Percentiles rank a stretch among this genome's conserved stretches.
phyloP scores from a whole-genome alignment of 2,113 vertebrate species.

The Scalopus aquaticus region DNA sequence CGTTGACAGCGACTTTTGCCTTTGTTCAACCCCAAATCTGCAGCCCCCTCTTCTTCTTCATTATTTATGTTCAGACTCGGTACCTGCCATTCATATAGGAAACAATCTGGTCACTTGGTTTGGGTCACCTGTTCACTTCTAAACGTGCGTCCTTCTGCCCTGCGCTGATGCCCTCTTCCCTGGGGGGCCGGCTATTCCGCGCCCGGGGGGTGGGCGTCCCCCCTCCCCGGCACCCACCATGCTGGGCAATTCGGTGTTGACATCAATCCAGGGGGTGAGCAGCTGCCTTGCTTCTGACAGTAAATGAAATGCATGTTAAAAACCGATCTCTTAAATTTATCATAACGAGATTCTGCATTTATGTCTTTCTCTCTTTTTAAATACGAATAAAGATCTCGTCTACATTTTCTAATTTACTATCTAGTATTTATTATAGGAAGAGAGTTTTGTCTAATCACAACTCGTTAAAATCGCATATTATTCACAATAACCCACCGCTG shows the following conservation, averaged over 20 bases:
- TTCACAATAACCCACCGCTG: conserved; percentile 77
- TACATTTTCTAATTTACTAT: conserved; percentile 84
- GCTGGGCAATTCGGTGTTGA: neutral
- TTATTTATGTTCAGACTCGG: neutral
- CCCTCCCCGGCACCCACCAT: no score
- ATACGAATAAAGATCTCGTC: conserved; percentile 80
- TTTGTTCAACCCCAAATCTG: neutral
- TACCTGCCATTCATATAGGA: neutral
- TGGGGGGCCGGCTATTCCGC: neutral
- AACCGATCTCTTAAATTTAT: conserved; percentile 85
- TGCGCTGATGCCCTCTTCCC: no score
- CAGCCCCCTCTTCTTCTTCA: neutral
- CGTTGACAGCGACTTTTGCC: conserved; percentile 48
- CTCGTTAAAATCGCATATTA: conserved; percentile 83
- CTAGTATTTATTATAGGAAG: conserved; percentile 81
- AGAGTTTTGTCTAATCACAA: conserved; percentile 82
- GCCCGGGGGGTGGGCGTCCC: neutral
- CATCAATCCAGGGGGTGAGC: conserved; percentile 65
- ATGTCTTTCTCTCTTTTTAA: conserved; percentile 80
- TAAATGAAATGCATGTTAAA: conserved; percentile 85
- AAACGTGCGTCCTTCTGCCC: neutral
- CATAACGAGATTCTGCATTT: conserved; percentile 84
- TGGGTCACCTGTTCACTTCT: neutral
- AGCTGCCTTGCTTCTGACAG: conserved; percentile 78
- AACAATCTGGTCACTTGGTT: neutral